Evolutionary conservation across 2,888 invertebrate genomes (phyloP).

Genomic region (Rhogogaster chlorosoma): DNA sequence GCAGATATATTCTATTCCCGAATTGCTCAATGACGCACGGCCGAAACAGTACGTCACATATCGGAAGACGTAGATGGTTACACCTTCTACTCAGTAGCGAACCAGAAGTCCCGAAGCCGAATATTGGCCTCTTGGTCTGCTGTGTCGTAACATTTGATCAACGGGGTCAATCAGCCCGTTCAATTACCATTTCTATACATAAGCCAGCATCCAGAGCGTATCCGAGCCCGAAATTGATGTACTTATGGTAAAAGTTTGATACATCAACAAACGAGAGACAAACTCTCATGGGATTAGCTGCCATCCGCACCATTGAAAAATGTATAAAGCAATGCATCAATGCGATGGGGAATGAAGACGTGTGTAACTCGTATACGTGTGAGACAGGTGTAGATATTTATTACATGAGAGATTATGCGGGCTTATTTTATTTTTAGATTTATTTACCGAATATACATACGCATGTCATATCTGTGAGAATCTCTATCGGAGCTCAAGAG

Average conservation of each 20-base stretch:
- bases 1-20: neutral
- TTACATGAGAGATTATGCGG: neutral
- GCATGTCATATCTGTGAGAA: too few species aligned
- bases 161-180: neutral
- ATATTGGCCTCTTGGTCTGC: neutral
- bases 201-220: neutral
- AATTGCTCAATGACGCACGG: conserved; percentile 15
- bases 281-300: too few species aligned
- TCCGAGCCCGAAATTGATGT: neutral
- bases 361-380: neutral
- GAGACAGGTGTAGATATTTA: neutral
- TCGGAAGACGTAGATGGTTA: neutral
- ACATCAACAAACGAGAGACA: too few species aligned
- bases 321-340: too few species aligned
- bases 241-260: neutral
- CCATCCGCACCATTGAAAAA: too few species aligned
- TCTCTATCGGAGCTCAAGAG: too few species aligned
- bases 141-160: neutral
- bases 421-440: neutral
- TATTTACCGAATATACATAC: too few species aligned
- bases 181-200: neutral
- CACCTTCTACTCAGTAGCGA: neutral
- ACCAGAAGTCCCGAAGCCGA: neutral
- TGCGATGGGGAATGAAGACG: neutral
- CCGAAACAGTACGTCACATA: neutral